Percentiles rank a stretch among this genome's conserved stretches.
These are phyloP conservation scores for Zoanthus gigantus DNA, from an alignment of 92 coral and sea anemone species.

Conservation along the genomic window DNA sequence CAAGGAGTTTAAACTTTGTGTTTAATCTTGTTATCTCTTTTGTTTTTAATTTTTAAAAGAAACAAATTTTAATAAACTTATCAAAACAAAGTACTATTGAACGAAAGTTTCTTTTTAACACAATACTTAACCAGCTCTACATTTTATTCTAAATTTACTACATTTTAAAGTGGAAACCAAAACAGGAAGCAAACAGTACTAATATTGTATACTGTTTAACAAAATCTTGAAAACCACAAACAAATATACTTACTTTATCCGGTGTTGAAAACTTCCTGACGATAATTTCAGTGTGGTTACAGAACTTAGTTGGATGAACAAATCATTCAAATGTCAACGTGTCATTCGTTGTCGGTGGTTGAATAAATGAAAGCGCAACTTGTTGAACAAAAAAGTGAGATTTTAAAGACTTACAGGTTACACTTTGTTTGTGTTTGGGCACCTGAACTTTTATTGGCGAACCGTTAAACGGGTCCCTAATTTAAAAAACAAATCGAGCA, in stretches of 20 bases:
- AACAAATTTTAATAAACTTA: not conserved
- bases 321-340: conserved; percentile 16
- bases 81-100: not conserved
- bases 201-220: not conserved
- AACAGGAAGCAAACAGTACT: not conserved
- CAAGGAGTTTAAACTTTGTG: not conserved
- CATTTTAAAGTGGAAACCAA: not conserved
- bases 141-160: not conserved
- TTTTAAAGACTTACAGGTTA: not conserved
- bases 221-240: not conserved
- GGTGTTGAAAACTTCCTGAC: not conserved
- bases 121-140: not conserved
- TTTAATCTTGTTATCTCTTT: not conserved
- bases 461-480: too few species aligned
- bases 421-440: conserved; percentile 31
- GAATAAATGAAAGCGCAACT: not conserved
- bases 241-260: conserved; percentile 36
- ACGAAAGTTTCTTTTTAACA: not conserved
- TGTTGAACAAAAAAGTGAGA: not conserved
- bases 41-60: not conserved
- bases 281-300: conserved; percentile 6
- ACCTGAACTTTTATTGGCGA: conserved; percentile 13
- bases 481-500: too few species aligned
- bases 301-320: not conserved
- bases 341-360: conserved; percentile 16